Conservation (phyloP, 2,888 invertebrate species). For the Agrochola macilenta region DNA sequence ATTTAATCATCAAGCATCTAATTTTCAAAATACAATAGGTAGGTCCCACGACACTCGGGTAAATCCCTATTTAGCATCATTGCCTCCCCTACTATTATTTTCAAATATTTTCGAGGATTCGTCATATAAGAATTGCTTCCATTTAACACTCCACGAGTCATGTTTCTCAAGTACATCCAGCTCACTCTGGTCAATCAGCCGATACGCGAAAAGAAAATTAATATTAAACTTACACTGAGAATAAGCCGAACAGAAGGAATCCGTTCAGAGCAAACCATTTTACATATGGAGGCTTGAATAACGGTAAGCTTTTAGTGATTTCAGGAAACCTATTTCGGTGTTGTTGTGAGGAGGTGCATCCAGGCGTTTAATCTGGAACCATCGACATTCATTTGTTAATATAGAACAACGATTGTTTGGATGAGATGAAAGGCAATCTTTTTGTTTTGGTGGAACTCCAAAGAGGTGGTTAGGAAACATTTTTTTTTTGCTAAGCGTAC, state of each 20-base stretch:
- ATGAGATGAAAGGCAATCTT: not conserved
- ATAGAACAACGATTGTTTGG: not conserved
- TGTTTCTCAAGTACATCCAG: not conserved
- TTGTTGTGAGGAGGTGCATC: slow-evolving; percentile 68
- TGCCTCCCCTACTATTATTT: too few species aligned
- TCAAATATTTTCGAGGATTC: not conserved
- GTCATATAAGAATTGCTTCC: not conserved
- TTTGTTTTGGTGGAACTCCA: too few species aligned
- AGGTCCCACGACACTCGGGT: too few species aligned
- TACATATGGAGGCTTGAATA: slow-evolving; percentile 89
- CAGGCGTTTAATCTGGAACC: slow-evolving; percentile 80
- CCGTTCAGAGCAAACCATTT: slow-evolving; percentile 89
- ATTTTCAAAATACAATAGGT: too few species aligned
- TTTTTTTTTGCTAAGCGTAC: too few species aligned
- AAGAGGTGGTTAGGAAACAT: too few species aligned
- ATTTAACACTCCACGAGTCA: not conserved
- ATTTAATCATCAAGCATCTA: too few species aligned
- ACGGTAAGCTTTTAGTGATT: slow-evolving; percentile 85
- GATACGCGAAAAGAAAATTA: not conserved
- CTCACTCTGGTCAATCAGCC: not conserved
- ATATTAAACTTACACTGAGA: slow-evolving; percentile 90
- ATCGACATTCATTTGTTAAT: not conserved
- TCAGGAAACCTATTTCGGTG: slow-evolving; percentile 74
- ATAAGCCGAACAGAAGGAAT: slow-evolving; percentile 91
- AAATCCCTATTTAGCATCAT: too few species aligned